Base-by-base conservation (phyloP, 2,888 invertebrate species). In the Nomada fucata region DNA sequence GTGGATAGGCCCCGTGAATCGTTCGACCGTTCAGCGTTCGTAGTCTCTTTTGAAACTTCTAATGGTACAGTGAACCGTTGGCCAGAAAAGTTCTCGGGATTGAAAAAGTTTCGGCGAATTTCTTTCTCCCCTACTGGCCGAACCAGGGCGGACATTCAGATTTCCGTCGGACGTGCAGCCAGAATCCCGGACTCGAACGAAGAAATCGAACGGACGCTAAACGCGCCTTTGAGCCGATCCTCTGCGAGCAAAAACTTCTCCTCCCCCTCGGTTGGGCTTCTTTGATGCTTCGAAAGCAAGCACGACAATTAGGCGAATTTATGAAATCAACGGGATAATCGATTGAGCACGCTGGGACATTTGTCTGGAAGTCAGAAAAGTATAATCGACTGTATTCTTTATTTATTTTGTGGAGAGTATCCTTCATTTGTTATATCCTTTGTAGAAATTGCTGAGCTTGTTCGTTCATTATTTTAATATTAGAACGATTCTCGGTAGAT, bases 81-180 rank as follows among this genome's bases (percentile, higher is more conserved):
- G 84, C 85, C 86, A 80, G 79, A 90, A 75, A 86, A 92, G 89
- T 90, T 92, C 90, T 89, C 80, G 82, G 86, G 85, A 92, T 93
- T 91, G 91, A 93, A 93, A 93, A 93, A 93, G 89, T 93, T 93
- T 91, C 79, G 80, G 73, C 80, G 83, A 89, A 86, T 65, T 83
- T 87, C 79, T 65, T 80, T 84, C 76, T 75, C 79, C 84, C 83
- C 65, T 72, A 60, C 61, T 76, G 75, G 71, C 72, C 75, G 69
- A 79, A 63, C 76, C 29, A 79, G 78, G 74, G 82, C 86, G 86
- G 88, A 87, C 90, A 88, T 89, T 90, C 86, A 88, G 86, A 89
- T 90, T 90, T 90, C 90, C 91, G 91, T 88, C 87, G 79, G 82
- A 85, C 83, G 80, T 83, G 78, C 82, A 83, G 73, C 81, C 74